phyloP scores from a whole-genome alignment of 1,140 invertebrate genomes.

The Drosophila bifasciata region DNA sequence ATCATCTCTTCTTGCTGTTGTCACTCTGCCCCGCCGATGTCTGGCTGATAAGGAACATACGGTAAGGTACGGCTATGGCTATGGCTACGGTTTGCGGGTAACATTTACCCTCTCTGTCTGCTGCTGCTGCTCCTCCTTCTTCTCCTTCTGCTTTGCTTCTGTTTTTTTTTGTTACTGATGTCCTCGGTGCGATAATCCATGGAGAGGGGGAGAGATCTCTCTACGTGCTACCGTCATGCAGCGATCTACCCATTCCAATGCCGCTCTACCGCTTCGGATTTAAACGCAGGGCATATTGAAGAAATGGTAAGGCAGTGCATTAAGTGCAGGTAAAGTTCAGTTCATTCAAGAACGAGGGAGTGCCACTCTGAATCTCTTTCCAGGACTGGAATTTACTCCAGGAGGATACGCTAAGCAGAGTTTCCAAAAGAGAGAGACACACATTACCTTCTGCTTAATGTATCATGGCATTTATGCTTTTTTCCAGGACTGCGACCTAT shows the following conservation, averaged over 20 bases:
- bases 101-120: constrained; percentile 37
- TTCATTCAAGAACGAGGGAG: no score
- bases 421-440: no score
- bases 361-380: no score
- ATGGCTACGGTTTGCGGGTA: constrained; percentile 2
- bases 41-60: constrained; percentile 59
- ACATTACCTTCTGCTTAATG: no score
- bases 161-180: constrained; percentile 32
- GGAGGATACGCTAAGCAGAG: no score
- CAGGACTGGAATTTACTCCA: no score
- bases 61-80: neutral
- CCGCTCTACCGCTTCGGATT: constrained; percentile 3
- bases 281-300: neutral
- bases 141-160: no score
- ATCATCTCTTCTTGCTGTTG: constrained; percentile 20
- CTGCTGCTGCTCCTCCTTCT: constrained; percentile 8
- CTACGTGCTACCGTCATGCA: constrained; percentile 60
- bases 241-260: neutral
- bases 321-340: no score
- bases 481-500: no score
- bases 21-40: constrained; percentile 57
- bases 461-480: no score
- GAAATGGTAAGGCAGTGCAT: no score
- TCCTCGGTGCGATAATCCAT: constrained; percentile 53
- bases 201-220: constrained; percentile 3